Evolutionary conservation across 1,140 invertebrate genomes (phyloP).

Genomic region (Anagrus nilaparvatae): DNA sequence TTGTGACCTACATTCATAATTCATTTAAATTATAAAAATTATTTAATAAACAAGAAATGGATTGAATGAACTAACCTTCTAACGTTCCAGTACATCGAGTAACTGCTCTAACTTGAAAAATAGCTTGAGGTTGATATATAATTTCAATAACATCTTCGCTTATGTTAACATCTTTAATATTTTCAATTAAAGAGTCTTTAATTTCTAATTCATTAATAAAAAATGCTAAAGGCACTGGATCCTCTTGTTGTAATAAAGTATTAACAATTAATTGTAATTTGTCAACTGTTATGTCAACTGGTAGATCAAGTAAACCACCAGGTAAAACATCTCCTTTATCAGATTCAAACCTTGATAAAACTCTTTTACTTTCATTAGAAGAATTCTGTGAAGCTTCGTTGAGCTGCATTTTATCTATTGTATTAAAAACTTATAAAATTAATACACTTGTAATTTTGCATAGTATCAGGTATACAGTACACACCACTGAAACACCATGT

Average conservation of each 20-base stretch:
- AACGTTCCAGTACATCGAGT: slow-evolving; percentile 60
- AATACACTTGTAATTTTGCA: too few species aligned
- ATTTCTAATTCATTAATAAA: slow-evolving; percentile 88
- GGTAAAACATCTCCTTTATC: slow-evolving; percentile 71
- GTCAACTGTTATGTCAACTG: slow-evolving; percentile 65
- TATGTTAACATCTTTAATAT: slow-evolving; percentile 56
- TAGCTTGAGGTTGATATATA: slow-evolving; percentile 93
- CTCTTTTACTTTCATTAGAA: slow-evolving; percentile 28
- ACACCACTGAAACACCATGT: too few species aligned
- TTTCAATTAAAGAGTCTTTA: slow-evolving; percentile 57
- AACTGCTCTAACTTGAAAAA: slow-evolving; percentile 80
- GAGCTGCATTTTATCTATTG: slow-evolving; percentile 1
- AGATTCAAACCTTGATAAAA: slow-evolving; percentile 62
- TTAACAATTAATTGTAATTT: slow-evolving; percentile 87
- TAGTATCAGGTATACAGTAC: too few species aligned
- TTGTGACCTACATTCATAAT: slow-evolving; percentile 91
- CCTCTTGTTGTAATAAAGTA: slow-evolving; percentile 71
- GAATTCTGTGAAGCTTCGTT: slow-evolving; percentile 1
- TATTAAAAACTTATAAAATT: too few species aligned
- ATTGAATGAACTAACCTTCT: slow-evolving; percentile 26
- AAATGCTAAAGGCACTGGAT: slow-evolving; percentile 75
- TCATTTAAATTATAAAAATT: slow-evolving; percentile 46
- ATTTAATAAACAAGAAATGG: slow-evolving; percentile 1
- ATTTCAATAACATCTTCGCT: slow-evolving; percentile 84
- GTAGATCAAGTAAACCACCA: slow-evolving; percentile 77